Base-by-base conservation (phyloP, 92 coral and sea anemone genomes). In the Galaxea fascicularis region DNA sequence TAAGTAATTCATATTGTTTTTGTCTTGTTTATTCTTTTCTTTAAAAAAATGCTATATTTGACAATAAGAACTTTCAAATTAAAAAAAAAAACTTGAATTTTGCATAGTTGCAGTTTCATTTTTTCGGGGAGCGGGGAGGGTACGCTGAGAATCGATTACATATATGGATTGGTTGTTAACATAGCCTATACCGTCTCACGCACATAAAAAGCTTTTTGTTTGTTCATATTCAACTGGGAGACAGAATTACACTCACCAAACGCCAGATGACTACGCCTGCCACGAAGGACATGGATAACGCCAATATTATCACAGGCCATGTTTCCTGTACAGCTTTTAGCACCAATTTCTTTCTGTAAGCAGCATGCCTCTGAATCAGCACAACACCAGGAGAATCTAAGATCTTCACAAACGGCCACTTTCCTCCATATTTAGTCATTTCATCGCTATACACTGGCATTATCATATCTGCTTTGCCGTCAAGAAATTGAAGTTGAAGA, bases 351-450 rank as follows among this genome's bases (percentile, higher is more conserved):
- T 21, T 16, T 0, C 15, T 22, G 44, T 1, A n/a, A 29, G 22
- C 7, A 4, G 35, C 8, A 31, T 18, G 17, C 22, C 46, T 66
- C 49, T 71, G 76, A 41, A 71, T 71, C 4, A 71, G 35, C 10
- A 71, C 58, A 41, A 71, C 56, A 4, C 76, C 76, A 45, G 76
- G 76, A 49, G 76, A 71, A 71, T 71, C 76, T 41, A 71, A 20
- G 16, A 71, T 71, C 57, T 71, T 71, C 14, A 71, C 29, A 58
- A 17, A 71, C 20, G 31, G 76, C 16, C 17, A 35, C 29, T 0
- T 41, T 21, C 56, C 29, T 20, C 49, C 26, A 26, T 71, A 71
- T 1, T 4, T n/a, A 0, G 18, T 17, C 17, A 10, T 14, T 4
- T 49, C 25, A 71, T 71, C 76, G 35, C 57, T 71, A 22, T 44